Evolutionary conservation across 2,797 vertebrate species (phyloP).

Genomic region (Tarsius wallacei): DNA sequence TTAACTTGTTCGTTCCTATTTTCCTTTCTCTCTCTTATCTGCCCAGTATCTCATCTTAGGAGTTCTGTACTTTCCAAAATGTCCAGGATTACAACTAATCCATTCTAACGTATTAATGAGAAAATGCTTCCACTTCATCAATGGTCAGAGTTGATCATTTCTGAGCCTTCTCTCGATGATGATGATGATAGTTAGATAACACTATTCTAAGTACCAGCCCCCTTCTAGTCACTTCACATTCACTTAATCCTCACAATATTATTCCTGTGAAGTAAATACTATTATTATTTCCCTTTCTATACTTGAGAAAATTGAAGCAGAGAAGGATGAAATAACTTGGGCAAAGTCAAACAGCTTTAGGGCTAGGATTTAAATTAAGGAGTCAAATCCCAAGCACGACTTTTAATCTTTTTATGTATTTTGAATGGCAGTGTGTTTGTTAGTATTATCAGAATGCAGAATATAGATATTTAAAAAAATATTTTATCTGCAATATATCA

Average conservation of each 20-base stretch:
- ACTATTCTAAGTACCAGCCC: not conserved
- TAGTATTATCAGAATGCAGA: constrained; percentile 58
- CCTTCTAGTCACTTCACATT: not conserved
- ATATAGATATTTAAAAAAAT: constrained; percentile 8
- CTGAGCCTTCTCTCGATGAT: not conserved
- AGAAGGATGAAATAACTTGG: constrained; percentile 16
- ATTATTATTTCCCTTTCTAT: not conserved
- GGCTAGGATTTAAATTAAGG: constrained; percentile 58
- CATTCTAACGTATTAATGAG: constrained; percentile 19
- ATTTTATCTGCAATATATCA: constrained; percentile 16
- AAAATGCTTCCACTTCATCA: constrained; percentile 45
- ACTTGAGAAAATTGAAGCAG: constrained; percentile 63
- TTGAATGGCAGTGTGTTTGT: constrained; percentile 32
- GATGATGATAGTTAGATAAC: not conserved
- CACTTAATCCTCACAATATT: not conserved
- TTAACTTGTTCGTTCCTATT: not conserved
- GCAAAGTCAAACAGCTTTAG: constrained; percentile 37
- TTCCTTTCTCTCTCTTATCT: constrained; percentile 51
- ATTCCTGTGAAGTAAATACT: not conserved
- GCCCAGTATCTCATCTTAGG: not conserved
- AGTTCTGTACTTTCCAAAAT: constrained; percentile 34
- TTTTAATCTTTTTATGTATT: constrained; percentile 56
- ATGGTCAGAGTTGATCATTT: not conserved
- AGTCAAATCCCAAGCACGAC: constrained; percentile 6
- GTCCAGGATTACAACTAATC: not conserved